Evolutionary conservation across 2,113 vertebrate species (phyloP).

Genomic region (Symphodus melops): DNA sequence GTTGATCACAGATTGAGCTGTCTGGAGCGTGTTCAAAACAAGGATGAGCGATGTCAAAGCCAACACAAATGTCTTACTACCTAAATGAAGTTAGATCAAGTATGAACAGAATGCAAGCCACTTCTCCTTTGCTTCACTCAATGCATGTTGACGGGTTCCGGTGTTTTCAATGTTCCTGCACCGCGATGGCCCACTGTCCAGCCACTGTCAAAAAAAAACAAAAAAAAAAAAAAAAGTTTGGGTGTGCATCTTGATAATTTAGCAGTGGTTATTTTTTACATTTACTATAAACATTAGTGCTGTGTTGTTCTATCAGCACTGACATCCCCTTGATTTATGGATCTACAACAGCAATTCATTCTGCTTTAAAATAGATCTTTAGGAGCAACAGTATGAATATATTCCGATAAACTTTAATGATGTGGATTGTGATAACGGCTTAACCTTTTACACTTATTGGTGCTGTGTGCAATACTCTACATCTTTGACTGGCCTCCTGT

Average conservation of each 20-base stretch:
- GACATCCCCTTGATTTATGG: conserved; percentile 3
- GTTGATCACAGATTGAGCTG: background rate
- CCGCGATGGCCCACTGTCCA: conserved; percentile 41
- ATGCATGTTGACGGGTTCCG: conserved; percentile 23
- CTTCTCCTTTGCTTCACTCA: background rate
- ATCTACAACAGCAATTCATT: background rate
- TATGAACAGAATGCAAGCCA: background rate
- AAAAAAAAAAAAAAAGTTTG: background rate
- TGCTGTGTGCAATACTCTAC: conserved; percentile 13
- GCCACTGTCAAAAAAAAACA: no score
- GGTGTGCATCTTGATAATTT: conserved; percentile 15
- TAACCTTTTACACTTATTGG: conserved; percentile 35
- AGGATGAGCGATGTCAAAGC: background rate
- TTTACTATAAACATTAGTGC: background rate
- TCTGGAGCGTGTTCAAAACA: conserved; percentile 3
- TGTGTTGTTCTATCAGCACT: background rate
- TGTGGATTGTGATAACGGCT: background rate
- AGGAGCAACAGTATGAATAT: background rate
- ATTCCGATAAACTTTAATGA: conserved; percentile 1
- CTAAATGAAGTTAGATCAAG: background rate
- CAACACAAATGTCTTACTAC: background rate
- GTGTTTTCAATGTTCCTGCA: conserved; percentile 17
- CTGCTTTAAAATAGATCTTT: conserved; percentile 1
- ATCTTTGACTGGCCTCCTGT: background rate
- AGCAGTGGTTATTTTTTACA: conserved; percentile 17